Conservation (phyloP, 2,888 invertebrate species). For the Ectropis crepuscularia region DNA sequence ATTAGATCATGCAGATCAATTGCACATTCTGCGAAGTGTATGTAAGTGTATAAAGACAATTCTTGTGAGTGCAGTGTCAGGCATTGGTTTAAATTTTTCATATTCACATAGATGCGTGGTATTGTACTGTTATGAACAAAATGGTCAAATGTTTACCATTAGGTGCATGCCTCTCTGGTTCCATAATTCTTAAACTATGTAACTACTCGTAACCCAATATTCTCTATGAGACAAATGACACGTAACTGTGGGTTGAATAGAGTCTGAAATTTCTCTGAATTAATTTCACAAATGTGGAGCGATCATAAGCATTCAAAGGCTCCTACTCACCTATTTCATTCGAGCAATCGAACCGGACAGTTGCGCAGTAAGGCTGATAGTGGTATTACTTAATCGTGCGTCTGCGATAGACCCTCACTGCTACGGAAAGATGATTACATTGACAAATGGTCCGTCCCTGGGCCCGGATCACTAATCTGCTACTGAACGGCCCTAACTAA, state of each 20-base stretch:
- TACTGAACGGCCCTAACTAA: conserved; percentile 68
- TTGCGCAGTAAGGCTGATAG: conserved; percentile 53
- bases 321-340: conserved; percentile 13
- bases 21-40: no score
- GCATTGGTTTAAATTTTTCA: no score
- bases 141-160: no score
- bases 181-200: no score
- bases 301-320: neutral
- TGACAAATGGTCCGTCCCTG: conserved; percentile 67
- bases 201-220: no score
- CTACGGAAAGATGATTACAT: conserved; percentile 73
- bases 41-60: no score
- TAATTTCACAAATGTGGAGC: neutral
- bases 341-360: conserved; percentile 18
- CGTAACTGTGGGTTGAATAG: neutral
- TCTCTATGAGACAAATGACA: no score
- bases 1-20: no score
- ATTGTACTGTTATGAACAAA: no score
- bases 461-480: conserved; percentile 66
- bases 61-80: no score
- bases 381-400: conserved; percentile 57
- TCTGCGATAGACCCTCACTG: conserved; percentile 55
- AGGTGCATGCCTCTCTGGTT: no score
- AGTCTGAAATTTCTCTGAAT: neutral
- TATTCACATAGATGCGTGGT: no score